Evolutionary conservation across 64 coral and sea anemone species (phyloP).

Genomic region (Hydrozoanthus tunicans): DNA sequence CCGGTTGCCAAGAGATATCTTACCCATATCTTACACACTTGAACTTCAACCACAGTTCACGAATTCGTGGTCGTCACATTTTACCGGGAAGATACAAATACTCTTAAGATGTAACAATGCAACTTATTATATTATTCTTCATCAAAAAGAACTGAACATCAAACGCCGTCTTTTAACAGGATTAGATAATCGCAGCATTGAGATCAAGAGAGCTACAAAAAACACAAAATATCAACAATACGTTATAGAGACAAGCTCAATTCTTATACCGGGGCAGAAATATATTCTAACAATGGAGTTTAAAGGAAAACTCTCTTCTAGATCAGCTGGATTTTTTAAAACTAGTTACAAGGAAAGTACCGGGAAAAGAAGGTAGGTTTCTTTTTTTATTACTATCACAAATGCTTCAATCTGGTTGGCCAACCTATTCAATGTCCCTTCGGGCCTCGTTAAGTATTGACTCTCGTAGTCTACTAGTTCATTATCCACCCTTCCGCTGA

Average conservation of each 20-base stretch:
- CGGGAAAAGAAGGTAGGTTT: slow-evolving; percentile 39
- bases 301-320: slow-evolving; percentile 38
- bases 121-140: slow-evolving; percentile 53
- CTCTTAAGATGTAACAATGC: slow-evolving; percentile 3
- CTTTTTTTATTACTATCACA: no score
- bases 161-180: background rate
- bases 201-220: slow-evolving; percentile 18
- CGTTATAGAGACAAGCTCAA: slow-evolving; percentile 5
- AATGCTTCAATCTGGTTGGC: no score
- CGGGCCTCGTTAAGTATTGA: no score
- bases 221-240: slow-evolving; percentile 61
- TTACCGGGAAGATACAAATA: slow-evolving; percentile 53
- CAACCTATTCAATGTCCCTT: no score
- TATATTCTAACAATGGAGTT: slow-evolving; percentile 50
- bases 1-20: slow-evolving; percentile 46
- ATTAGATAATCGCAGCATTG: slow-evolving; percentile 12
- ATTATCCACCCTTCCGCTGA: no score
- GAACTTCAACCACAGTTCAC: slow-evolving; percentile 62
- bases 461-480: no score
- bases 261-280: slow-evolving; percentile 2
- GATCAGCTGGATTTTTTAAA: slow-evolving; percentile 54
- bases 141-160: slow-evolving; percentile 25
- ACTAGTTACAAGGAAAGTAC: slow-evolving; percentile 52
- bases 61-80: slow-evolving; percentile 12
- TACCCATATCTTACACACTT: slow-evolving; percentile 53